These are phyloP conservation scores for Bombyx huttoni DNA, from an alignment of 2,888 invertebrate species.

Conservation along the genomic window DNA sequence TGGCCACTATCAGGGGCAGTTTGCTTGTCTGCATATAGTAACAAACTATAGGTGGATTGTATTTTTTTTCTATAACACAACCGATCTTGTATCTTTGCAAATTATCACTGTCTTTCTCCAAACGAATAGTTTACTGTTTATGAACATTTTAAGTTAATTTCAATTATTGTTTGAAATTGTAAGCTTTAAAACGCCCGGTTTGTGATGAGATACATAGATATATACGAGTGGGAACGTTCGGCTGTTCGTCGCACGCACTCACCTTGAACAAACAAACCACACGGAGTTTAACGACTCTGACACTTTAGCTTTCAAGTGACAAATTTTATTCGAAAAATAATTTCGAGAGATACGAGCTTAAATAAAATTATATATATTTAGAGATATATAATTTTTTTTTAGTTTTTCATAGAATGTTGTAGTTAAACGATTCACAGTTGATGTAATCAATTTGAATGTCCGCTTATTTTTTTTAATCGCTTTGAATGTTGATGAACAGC, in stretches of 20 bases:
- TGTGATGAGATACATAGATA: neutral
- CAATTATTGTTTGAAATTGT: neutral
- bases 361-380: neutral
- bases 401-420: neutral
- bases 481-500: no score
- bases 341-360: slow-evolving; percentile 8
- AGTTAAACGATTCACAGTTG: no score
- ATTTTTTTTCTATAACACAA: no score
- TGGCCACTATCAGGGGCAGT: no score
- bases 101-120: no score
- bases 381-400: neutral
- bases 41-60: no score
- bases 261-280: slow-evolving; percentile 41
- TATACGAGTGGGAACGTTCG: slow-evolving; percentile 5
- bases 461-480: no score
- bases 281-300: slow-evolving; percentile 44
- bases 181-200: neutral
- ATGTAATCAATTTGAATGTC: no score
- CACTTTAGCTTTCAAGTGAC: slow-evolving; percentile 31
- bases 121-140: no score
- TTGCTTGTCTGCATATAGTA: no score
- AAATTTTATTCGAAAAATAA: slow-evolving; percentile 30
- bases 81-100: no score
- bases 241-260: slow-evolving; percentile 23
- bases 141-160: no score